A percentile compares a stretch with the other conserved stretches of the same genome.
Conservation (phyloP, 2,113 vertebrate genomes). For the Corythornis vintsioides region DNA sequence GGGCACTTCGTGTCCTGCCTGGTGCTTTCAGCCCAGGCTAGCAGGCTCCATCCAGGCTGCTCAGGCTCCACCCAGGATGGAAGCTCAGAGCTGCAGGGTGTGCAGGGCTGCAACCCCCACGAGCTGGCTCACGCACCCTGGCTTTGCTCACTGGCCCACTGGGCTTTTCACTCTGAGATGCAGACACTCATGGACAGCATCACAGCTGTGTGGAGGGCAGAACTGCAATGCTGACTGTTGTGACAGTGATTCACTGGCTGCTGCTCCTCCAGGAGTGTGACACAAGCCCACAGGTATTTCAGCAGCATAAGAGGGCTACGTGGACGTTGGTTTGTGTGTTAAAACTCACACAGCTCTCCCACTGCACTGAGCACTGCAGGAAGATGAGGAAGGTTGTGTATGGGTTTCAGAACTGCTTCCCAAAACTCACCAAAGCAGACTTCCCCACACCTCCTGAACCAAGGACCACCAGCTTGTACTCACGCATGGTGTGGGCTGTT, state of each 20-base stretch:
- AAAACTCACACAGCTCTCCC: fast-evolving
- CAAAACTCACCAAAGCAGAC: constrained; percentile 94
- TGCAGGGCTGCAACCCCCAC: neutral
- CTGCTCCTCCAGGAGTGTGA: neutral
- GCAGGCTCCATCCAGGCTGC: fast-evolving
- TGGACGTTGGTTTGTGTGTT: fast-evolving
- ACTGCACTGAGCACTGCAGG: fast-evolving
- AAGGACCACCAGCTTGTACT: constrained; percentile 99
- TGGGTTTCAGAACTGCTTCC: neutral
- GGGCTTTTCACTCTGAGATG: neutral
- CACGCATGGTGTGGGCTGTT: constrained; percentile 94
- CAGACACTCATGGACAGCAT: fast-evolving
- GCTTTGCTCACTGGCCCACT: neutral
- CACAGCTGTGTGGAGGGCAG: neutral
- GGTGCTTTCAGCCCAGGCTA: neutral
- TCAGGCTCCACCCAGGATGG: neutral
- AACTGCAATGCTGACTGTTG: neutral
- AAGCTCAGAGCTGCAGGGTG: fast-evolving
- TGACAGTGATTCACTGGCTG: neutral
- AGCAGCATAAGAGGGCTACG: neutral
- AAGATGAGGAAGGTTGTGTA: fast-evolving
- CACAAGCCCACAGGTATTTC: neutral
- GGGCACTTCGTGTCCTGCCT: neutral
- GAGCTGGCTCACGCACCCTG: fast-evolving
- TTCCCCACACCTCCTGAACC: constrained; percentile 99